Percentiles rank a stretch among this genome's conserved stretches.
Conservation (phyloP, 2,888 invertebrate genomes). For the Leuctra nigra region DNA sequence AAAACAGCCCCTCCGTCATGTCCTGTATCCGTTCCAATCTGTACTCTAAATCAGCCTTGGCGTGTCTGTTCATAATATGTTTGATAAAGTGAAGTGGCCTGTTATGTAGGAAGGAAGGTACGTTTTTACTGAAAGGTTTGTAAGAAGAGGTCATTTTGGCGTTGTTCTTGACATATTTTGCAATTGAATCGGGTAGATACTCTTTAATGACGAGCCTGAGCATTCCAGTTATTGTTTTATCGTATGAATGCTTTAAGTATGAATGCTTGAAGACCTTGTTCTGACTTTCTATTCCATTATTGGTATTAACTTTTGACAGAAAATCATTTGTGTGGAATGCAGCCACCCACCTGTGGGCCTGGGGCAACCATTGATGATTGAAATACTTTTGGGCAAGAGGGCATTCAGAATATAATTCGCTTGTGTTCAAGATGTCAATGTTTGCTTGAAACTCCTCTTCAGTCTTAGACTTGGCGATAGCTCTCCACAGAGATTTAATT, state of each 20-base stretch:
- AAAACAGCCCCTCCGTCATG: conserved; percentile 7
- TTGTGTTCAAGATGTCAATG: background rate
- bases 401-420: background rate
- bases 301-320: conserved; percentile 10
- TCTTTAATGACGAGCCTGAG: background rate
- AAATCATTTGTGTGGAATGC: conserved; percentile 8
- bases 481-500: conserved; percentile 2
- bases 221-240: conserved; percentile 8
- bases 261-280: conserved; percentile 1
- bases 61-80: background rate
- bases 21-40: background rate
- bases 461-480: background rate
- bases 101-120: background rate
- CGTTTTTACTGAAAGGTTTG: background rate
- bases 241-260: background rate
- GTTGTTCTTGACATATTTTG: background rate
- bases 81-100: background rate
- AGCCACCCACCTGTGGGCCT: conserved; percentile 4
- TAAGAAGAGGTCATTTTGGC: background rate
- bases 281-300: conserved; percentile 13
- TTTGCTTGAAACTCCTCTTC: conserved; percentile 2
- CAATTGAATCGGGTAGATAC: background rate
- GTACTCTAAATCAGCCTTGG: background rate
- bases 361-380: conserved; percentile 5
- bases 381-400: conserved; percentile 2